Conservation (phyloP, 1,140 invertebrate species). For the Cataglyphis hispanica region DNA sequence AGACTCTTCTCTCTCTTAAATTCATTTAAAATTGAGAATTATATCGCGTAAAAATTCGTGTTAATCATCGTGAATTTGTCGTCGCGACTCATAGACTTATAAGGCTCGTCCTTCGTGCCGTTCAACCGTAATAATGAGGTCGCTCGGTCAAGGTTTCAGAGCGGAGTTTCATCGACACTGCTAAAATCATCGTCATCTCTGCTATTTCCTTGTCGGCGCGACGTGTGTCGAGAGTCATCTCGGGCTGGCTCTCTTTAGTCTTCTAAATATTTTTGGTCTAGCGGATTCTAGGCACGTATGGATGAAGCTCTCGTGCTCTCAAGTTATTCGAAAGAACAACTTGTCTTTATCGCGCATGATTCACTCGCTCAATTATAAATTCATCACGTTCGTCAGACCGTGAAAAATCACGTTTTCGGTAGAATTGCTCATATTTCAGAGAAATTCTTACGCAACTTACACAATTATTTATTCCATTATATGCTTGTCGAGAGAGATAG, state of each 20-base stretch:
- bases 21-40: not conserved
- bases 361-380: conserved; percentile 62
- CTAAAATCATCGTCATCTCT: not conserved
- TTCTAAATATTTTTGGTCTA: conserved; percentile 16
- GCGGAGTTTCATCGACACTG: conserved; percentile 38
- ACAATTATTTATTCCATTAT: not conserved
- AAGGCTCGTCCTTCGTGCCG: conserved; percentile 73
- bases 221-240: not conserved
- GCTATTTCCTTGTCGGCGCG: conserved; percentile 2
- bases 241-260: not conserved
- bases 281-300: conserved; percentile 16
- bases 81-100: conserved; percentile 67
- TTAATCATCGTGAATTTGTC: conserved; percentile 62
- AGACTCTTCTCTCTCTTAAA: not conserved
- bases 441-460: conserved; percentile 20
- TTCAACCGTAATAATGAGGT: conserved; percentile 76
- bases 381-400: conserved; percentile 51
- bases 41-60: conserved; percentile 34
- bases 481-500: not conserved
- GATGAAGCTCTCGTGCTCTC: conserved; percentile 15
- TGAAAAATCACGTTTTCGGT: conserved; percentile 48
- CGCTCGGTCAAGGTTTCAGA: conserved; percentile 78
- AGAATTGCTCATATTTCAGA: conserved; percentile 64
- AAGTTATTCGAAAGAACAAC: conserved; percentile 64
- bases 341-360: conserved; percentile 58